These are phyloP conservation scores for Lutjanus campechanus DNA, from an alignment of 2,797 vertebrate genomes.

Conservation along the genomic window DNA sequence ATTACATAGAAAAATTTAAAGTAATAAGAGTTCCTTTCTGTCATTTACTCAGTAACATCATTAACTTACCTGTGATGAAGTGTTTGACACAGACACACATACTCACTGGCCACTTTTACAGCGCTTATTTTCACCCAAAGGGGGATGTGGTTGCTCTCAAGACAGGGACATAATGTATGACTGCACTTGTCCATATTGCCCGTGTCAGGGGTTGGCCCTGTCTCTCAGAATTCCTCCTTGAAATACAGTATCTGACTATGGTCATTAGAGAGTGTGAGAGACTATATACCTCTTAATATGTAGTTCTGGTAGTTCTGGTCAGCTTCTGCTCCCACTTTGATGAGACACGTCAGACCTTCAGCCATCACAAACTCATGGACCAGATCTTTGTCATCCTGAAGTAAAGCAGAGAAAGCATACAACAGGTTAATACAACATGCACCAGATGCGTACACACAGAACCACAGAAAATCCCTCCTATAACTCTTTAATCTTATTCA, in stretches of 20 bases:
- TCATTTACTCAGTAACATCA: too few species aligned
- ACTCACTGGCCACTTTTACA: too few species aligned
- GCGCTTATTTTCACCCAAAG: too few species aligned
- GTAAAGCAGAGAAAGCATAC: neutral
- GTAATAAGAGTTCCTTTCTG: too few species aligned
- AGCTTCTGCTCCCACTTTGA: constrained; percentile 95
- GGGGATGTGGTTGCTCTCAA: too few species aligned
- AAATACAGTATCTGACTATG: neutral
- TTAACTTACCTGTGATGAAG: too few species aligned
- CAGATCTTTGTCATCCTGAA: constrained; percentile 97
- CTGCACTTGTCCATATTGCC: too few species aligned
- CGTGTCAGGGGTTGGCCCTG: too few species aligned
- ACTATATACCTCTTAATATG: constrained; percentile 93
- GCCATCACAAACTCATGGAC: constrained; percentile 97
- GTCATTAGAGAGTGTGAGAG: neutral
- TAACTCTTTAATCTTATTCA: too few species aligned
- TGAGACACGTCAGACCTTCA: constrained; percentile 95
- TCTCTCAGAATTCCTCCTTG: neutral
- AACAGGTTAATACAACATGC: neutral
- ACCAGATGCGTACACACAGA: neutral
- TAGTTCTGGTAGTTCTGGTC: constrained; percentile 99
- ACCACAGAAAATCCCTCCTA: neutral
- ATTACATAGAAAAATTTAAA: too few species aligned
- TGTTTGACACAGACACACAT: too few species aligned
- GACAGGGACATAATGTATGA: too few species aligned